These are phyloP conservation scores for Mycetomoellerius zeteki DNA, from an alignment of 1,140 invertebrate species.

Conservation along the genomic window DNA sequence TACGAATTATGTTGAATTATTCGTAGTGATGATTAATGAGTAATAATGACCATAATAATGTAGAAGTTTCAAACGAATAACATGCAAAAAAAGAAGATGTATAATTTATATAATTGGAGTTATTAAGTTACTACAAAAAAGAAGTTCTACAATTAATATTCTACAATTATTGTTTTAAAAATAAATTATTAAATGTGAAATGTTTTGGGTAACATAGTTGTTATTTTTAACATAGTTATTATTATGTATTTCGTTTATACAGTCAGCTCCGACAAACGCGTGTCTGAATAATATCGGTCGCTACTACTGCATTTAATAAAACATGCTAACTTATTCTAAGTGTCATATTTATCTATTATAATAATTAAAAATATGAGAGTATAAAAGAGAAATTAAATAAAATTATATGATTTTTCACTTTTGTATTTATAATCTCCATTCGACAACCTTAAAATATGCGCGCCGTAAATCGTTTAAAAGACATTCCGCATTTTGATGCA, in stretches of 20 bases:
- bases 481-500: constrained; percentile 34
- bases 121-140: background rate
- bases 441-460: constrained; percentile 35
- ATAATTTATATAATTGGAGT: background rate
- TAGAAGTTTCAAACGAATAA: background rate
- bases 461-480: constrained; percentile 44
- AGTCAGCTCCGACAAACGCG: background rate
- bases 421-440: constrained; percentile 3
- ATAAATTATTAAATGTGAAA: background rate
- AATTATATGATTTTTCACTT: background rate
- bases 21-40: background rate
- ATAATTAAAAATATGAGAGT: background rate
- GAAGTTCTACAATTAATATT: background rate
- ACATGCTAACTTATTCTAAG: background rate
- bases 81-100: background rate
- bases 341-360: background rate
- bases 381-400: background rate
- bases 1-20: constrained; percentile 4
- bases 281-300: background rate
- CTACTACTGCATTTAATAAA: constrained; percentile 8
- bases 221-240: background rate
- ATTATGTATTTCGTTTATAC: background rate
- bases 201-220: background rate
- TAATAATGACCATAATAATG: background rate
- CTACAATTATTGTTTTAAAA: background rate